phyloP scores from a whole-genome alignment of 2,888 invertebrate species.

The Biston stratarius region DNA sequence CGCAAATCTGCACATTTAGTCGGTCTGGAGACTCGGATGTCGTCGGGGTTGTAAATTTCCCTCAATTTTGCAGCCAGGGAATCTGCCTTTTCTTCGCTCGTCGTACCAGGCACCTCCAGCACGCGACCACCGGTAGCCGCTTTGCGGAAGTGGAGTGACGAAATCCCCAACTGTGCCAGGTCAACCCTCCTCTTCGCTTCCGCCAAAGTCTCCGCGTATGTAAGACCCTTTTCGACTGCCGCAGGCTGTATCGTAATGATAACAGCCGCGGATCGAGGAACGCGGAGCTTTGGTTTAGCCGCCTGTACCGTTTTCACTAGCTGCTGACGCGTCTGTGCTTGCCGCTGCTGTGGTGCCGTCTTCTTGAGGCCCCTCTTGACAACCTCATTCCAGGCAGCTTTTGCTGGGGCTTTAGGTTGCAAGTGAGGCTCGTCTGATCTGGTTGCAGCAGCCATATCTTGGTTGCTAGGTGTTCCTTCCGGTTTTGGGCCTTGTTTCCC shows the following conservation, averaged over 20 bases:
- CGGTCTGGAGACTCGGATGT: conserved; percentile 25
- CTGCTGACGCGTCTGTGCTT: neutral
- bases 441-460: neutral
- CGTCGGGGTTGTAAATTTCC: conserved; percentile 5
- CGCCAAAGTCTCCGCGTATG: conserved; percentile 20
- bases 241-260: conserved; percentile 7
- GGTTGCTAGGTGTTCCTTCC: neutral
- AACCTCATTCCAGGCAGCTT: neutral
- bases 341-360: neutral
- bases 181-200: conserved; percentile 19
- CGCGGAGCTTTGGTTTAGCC: neutral
- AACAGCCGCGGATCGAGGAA: conserved; percentile 35
- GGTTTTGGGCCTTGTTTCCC: neutral
- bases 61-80: conserved; percentile 29
- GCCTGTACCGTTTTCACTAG: neutral
- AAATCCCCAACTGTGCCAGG: conserved; percentile 13
- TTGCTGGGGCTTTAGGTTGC: neutral
- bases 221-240: conserved; percentile 25
- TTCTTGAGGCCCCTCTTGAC: neutral
- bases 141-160: neutral
- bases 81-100: conserved; percentile 29
- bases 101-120: conserved; percentile 28
- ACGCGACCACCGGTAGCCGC: conserved; percentile 32
- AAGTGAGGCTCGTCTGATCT: no score
- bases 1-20: conserved; percentile 33